Evolutionary conservation across 1,140 invertebrate species (phyloP).

Genomic region (Micrasema minimum): DNA sequence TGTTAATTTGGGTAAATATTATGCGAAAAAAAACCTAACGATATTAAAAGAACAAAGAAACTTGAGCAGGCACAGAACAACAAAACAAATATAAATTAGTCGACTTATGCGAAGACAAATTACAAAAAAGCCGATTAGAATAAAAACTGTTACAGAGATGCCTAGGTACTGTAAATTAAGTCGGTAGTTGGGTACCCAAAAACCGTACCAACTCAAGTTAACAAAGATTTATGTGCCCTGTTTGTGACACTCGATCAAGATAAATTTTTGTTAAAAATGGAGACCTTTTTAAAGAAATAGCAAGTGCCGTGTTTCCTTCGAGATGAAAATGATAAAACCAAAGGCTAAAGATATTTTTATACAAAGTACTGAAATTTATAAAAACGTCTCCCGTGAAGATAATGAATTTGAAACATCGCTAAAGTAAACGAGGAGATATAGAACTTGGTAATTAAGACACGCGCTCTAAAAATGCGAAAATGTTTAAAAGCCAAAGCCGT

Average conservation of each 20-base stretch:
- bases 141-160: background rate
- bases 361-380: background rate
- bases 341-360: background rate
- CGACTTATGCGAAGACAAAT: background rate
- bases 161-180: background rate
- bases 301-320: constrained; percentile 4
- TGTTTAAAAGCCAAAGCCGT: no score
- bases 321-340: constrained; percentile 21
- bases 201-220: constrained; percentile 3
- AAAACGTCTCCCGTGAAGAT: constrained; percentile 1
- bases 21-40: no score
- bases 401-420: background rate
- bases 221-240: constrained; percentile 33
- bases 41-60: no score
- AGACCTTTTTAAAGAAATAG: constrained; percentile 19
- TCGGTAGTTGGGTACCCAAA: background rate
- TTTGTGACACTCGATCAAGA: constrained; percentile 19
- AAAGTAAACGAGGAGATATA: background rate
- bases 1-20: no score
- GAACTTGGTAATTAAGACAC: background rate
- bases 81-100: no score
- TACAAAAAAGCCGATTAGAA: background rate
- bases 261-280: constrained; percentile 18
- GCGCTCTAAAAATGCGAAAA: no score
- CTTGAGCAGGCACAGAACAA: no score